Base-by-base conservation (phyloP, 2,888 invertebrate species). In the Andricus curvator region DNA sequence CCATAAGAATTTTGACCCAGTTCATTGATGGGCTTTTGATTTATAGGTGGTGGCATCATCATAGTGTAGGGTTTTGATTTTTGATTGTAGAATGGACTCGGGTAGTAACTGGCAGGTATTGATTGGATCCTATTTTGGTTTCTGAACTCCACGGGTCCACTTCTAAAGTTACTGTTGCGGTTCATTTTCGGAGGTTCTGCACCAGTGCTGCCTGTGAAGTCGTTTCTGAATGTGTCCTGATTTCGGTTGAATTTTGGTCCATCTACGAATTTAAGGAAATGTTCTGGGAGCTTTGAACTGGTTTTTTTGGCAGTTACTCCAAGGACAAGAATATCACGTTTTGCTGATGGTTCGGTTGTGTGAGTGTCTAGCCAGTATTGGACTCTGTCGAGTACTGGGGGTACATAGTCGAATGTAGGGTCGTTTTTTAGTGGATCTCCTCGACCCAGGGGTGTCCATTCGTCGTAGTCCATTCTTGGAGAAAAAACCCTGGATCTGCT, bases 331-430 rank as follows among this genome's bases (percentile, higher is more conserved):
- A 96, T 95, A 92, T 96, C 96, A 4, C 95, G 95, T 90, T 96
- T 96, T 78, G 95, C 94, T 83, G 95, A 95, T 1, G 94, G 93
- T 86, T 95, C 94, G 82, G 94, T 91, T 1, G 93, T 94, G 85
- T 94, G 94, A 0, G 96, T 95, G 67, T 96, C 95, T 29, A 96
- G 95, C 97, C 97, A 97, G 89, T 97, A 97, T 87, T 96, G 96
- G 4, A 97, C 97, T 56, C 95, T 93, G 84, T 97, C 96, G 62
- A 97, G 92, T 4, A 96, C 96, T 1, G 97, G 97, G 0, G 97
- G 97, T 80, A 97, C 96, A 90, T 97, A 97, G 90, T 97, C 97
- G 90, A 96, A 97, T 1, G 97, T 97, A 13, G 97, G 97, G 90
- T 97, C 97, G 89, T 97, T 97, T 88, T 96, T 96, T 68, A 97